phyloP scores from a whole-genome alignment of 2,113 vertebrate genomes.

The Cyphomyrus discorhynchus region DNA sequence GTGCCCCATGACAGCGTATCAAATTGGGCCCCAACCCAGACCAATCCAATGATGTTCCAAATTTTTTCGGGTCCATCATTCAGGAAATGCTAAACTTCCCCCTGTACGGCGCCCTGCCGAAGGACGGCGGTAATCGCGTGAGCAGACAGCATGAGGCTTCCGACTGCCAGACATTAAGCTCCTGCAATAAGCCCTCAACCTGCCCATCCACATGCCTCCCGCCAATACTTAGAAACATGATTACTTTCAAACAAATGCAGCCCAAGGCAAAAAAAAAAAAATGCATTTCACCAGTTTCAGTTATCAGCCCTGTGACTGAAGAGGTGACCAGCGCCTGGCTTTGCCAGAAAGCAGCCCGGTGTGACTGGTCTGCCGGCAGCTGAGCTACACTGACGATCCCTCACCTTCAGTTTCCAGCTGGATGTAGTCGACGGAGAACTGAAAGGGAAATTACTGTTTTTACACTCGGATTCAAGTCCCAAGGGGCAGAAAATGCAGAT shows the following conservation, averaged over 20 bases:
- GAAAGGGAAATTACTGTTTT: constrained; percentile 37
- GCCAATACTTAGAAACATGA: not conserved
- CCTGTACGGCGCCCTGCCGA: not conserved
- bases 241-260: not conserved
- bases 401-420: constrained; percentile 85
- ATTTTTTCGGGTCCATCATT: not conserved
- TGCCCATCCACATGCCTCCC: not conserved
- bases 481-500: not conserved
- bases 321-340: not conserved
- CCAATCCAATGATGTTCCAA: not conserved
- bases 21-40: not conserved
- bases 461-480: not conserved
- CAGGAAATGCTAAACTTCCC: not conserved
- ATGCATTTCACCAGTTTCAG: not conserved
- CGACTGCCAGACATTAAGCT: not conserved
- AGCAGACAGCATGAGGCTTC: not conserved
- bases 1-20: not conserved
- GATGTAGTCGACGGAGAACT: constrained; percentile 87
- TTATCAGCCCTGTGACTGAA: not conserved
- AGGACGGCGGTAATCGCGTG: not conserved
- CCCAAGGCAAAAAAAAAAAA: not conserved
- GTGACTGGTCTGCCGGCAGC: not conserved
- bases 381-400: not conserved
- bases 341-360: not conserved
- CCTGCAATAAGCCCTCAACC: not conserved